These are phyloP conservation scores for Plotosus lineatus DNA, from an alignment of 2,113 vertebrate species.

Conservation along the genomic window DNA sequence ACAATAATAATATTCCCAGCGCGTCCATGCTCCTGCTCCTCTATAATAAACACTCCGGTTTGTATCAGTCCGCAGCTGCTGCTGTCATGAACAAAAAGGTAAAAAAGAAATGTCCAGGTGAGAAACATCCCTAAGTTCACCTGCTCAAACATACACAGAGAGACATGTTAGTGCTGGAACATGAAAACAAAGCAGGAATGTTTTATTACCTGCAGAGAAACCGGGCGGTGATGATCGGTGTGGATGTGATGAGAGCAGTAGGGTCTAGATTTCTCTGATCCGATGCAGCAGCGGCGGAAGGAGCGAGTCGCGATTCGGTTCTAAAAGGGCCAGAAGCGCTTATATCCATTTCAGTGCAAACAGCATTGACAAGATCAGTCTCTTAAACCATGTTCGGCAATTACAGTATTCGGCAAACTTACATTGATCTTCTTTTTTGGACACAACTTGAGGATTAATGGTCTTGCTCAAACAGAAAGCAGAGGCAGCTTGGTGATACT, in stretches of 20 bases:
- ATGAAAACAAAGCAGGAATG: not conserved
- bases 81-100: not conserved
- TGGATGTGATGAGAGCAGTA: not conserved
- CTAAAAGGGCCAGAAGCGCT: slow-evolving; percentile 8
- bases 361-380: not conserved
- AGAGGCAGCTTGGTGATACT: too few species aligned
- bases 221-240: not conserved
- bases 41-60: not conserved
- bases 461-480: too few species aligned
- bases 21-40: not conserved
- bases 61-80: not conserved
- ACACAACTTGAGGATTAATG: too few species aligned
- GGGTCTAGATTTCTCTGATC: not conserved
- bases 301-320: not conserved
- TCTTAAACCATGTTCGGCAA: too few species aligned
- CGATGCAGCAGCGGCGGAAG: slow-evolving; percentile 12
- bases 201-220: slow-evolving; percentile 7
- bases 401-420: too few species aligned
- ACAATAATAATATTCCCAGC: not conserved
- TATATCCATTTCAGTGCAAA: not conserved
- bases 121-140: not conserved
- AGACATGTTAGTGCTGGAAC: too few species aligned
- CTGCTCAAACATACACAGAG: not conserved
- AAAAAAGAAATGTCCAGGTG: not conserved
- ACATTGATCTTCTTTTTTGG: too few species aligned